Evolutionary conservation across 2,888 invertebrate genomes (phyloP).

Genomic region (Rhogogaster chlorosoma): DNA sequence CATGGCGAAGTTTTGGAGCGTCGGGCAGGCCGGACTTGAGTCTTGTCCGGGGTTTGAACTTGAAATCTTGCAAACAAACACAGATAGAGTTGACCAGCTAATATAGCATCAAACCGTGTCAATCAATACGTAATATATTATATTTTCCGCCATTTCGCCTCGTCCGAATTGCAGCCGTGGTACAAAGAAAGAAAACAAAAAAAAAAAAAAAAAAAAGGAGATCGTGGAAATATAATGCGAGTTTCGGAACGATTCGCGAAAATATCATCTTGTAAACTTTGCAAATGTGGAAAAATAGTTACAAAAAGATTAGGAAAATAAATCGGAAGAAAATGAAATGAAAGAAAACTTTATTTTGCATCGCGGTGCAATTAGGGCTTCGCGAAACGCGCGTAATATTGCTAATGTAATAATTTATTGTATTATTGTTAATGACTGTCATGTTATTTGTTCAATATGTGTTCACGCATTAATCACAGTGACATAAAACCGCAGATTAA

Average conservation of each 20-base stretch:
- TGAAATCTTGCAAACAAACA: background rate
- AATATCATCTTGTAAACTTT: too few species aligned
- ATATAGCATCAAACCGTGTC: background rate
- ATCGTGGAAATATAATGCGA: too few species aligned
- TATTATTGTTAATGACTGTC: background rate
- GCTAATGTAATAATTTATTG: background rate
- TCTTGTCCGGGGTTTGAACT: background rate
- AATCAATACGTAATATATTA: background rate
- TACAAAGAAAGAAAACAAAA: background rate
- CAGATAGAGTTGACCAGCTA: background rate
- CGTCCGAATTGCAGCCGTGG: background rate
- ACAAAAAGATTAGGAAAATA: too few species aligned
- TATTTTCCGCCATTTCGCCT: background rate
- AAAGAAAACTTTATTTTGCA: background rate
- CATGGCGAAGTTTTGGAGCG: background rate
- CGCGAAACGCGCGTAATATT: background rate
- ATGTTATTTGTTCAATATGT: slow-evolving; percentile 6
- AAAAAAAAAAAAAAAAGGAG: too few species aligned
- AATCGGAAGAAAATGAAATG: background rate
- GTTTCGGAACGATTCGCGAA: too few species aligned
- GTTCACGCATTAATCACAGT: slow-evolving; percentile 1
- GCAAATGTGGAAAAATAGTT: too few species aligned
- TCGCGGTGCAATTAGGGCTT: background rate
- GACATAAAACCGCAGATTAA: background rate
- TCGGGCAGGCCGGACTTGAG: background rate